Base-by-base conservation (phyloP, 2,797 vertebrate genomes). In the Silurus lanzhouensis region DNA sequence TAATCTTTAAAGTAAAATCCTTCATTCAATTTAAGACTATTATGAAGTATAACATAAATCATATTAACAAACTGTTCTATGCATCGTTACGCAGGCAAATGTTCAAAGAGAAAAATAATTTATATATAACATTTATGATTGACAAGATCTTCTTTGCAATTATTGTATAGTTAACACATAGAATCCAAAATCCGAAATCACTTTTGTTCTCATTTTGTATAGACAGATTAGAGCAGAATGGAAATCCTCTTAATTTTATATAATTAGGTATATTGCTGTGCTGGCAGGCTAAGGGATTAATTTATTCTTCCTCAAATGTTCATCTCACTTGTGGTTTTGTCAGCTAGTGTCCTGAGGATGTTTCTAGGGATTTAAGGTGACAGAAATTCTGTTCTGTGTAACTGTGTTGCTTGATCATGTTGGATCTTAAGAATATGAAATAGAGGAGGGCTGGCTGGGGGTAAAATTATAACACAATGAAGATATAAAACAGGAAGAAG, bases 201-300 rank as follows among this genome's bases (percentile, higher is more conserved):
- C 60, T 60, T 61, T 85, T 75, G 84, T 86, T 81, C 66, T 68
- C 57, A 76, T 79, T 85, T 85, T 85, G 81, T 88, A 83, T 86
- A 60, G 74, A 52, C 80, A 44, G 87, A 84, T 80, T 76, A 57
- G 76, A 84, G 76, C 38, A 38, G 58, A 84, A 83, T 25, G 38
- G 48, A 87, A 88, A 81, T 84, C 77, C 85, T 88, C 86, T 89
- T 87, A 85, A 85, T 88, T 85, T 81, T 46, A 71, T 83, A 82
- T 88, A 89, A 89, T 87, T 89, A 83, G 81, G 75, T 83, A 87
- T 87, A 84, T 83, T 63, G 57, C 83, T 67, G 78, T 75, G 66
- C 75, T 85, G 83, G 77, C 81, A 85, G 67, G 81, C 83, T 74
- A 25, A 77, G 27, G n/a, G 76, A 83, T 89, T 88, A 81, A 89